phyloP scores from a whole-genome alignment of 2,113 vertebrate genomes.

The Riparia riparia region DNA sequence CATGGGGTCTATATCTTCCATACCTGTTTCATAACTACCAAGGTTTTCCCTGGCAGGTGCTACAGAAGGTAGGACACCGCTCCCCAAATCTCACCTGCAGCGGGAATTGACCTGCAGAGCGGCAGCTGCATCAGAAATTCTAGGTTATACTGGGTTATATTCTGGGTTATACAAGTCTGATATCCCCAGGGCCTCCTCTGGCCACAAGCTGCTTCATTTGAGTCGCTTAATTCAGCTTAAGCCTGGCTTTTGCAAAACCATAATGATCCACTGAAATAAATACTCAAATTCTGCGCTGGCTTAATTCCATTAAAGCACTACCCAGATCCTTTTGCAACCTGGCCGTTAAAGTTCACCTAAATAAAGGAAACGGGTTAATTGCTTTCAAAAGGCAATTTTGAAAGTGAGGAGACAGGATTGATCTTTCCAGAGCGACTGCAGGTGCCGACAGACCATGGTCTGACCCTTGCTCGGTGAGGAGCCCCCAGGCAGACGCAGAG shows the following conservation, averaged over 20 bases:
- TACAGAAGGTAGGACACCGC: fast-evolving
- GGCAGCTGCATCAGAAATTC: not conserved
- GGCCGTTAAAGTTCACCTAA: not conserved
- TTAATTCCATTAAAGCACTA: not conserved
- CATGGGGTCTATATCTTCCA: not conserved
- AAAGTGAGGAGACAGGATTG: fast-evolving
- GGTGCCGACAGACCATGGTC: fast-evolving
- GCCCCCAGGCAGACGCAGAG: not conserved
- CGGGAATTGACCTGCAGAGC: not conserved
- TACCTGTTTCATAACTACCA: not conserved
- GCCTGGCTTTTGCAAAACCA: constrained; percentile 19
- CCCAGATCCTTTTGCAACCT: not conserved
- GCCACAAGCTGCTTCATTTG: constrained; percentile 31
- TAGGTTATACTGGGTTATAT: not conserved
- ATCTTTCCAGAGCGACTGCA: not conserved
- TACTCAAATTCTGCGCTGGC: not conserved
- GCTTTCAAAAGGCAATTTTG: not conserved
- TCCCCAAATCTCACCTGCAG: not conserved
- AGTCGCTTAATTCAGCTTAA: constrained; percentile 50
- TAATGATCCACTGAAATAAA: constrained; percentile 10
- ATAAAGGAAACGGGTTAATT: not conserved
- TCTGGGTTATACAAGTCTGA: not conserved
- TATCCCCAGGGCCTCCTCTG: not conserved
- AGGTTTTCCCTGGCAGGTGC: not conserved
- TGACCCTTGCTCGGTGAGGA: fast-evolving